Evolutionary conservation across 1,140 invertebrate species (phyloP).

Genomic region (Drosophila kohkoa): DNA sequence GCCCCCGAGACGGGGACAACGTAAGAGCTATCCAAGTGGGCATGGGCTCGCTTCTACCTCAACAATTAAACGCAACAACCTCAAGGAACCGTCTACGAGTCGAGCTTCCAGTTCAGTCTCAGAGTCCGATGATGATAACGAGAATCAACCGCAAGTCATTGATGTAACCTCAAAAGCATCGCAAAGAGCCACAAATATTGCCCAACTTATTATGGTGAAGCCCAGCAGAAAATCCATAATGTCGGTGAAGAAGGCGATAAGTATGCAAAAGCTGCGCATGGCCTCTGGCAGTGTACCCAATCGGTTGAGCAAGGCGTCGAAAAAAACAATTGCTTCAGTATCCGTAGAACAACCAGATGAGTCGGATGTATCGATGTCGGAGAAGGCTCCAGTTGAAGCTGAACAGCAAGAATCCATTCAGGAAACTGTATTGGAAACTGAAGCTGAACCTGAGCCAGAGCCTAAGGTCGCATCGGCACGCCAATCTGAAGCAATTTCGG

Average conservation of each 20-base stretch:
- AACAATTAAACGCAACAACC: neutral
- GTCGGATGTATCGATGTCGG: neutral
- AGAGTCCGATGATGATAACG: conserved; percentile 16
- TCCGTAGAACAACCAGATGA: neutral
- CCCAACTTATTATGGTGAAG: conserved; percentile 13
- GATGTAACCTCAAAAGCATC: neutral
- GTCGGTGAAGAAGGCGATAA: neutral
- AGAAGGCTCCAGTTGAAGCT: neutral
- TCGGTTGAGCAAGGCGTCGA: neutral
- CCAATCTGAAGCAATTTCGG: neutral
- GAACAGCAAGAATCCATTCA: neutral
- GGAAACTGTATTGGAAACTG: neutral
- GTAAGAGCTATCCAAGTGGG: no score
- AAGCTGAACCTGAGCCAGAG: no score
- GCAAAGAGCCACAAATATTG: neutral
- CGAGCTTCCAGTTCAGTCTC: neutral
- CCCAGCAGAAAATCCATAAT: neutral
- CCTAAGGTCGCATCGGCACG: neutral
- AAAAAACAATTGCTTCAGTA: neutral
- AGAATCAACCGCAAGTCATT: neutral
- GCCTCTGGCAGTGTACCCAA: neutral
- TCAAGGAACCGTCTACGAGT: neutral
- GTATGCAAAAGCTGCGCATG: neutral
- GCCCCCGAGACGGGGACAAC: neutral
- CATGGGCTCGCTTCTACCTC: no score